Base-by-base conservation (phyloP, 2,888 invertebrate species). In the Meiosimyza decipiens region DNA sequence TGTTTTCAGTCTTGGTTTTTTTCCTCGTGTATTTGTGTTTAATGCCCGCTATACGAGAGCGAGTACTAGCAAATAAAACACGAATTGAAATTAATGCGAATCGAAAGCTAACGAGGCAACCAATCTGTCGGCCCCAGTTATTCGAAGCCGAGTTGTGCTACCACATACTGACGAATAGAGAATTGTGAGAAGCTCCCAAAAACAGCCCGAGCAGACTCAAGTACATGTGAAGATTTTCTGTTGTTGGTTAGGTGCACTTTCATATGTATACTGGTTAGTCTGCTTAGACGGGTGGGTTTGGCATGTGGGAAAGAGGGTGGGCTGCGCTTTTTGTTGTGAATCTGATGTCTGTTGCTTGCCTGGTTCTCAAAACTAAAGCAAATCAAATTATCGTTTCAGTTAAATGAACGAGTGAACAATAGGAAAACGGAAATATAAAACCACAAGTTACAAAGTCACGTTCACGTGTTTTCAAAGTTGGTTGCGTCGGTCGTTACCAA, bases 381-480 rank as follows among this genome's bases (percentile, higher is more conserved):
- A 40, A 40, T 40, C 0, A 40, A 40, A 40, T 40, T 40, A 40
- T 9, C 40, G 6, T 9, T 40, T 40, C 40, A 28, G 28, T 28
- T 28, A 54, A 33, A 47, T 50, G 40, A 50, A 50, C 18, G 22
- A n/a, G 16, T 15, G 18, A 55, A 47, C 55, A 55, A n/a, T 5
- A 7, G 28, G 28, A 15, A 57, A 60, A 69, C 51, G 59, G 22
- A 69, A 59, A 60, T 59, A 59, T 22, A 50, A 57, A 28, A 18
- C 57, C 28, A 65, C 66, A 50, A 60, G 62, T 33, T 7, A 60
- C 28, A 33, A 54, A 70, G 67, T 67, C 72, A 72, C 72, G 72
- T 72, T 72, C 72, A 72, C 72, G 72, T 72, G 72, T 67, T 65
- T 72, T 66, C 6, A 28, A 22, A 60, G 33, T 62, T 40, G 33